These are phyloP conservation scores for Rhagologus leucostigma DNA, from an alignment of 2,113 vertebrate genomes.

Conservation along the genomic window DNA sequence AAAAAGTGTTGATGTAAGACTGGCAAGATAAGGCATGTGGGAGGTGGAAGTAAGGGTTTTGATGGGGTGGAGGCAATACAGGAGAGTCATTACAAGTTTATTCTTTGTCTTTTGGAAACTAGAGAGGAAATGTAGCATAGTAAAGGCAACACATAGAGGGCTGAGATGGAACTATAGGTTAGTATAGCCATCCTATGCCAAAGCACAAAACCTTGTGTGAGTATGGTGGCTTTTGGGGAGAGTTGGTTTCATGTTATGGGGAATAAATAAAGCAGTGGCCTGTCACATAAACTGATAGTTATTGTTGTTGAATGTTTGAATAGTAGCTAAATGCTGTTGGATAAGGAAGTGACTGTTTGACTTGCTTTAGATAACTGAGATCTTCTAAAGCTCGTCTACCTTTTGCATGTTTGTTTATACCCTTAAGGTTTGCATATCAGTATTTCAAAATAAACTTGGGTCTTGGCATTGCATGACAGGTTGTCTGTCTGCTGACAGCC, in stretches of 20 bases:
- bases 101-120: not conserved
- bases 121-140: not conserved
- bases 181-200: not conserved
- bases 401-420: not conserved
- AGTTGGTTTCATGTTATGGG: not conserved
- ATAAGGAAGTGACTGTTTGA: not conserved
- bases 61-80: not conserved
- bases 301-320: not conserved
- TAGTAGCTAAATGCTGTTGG: not conserved
- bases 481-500: not conserved
- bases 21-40: not conserved
- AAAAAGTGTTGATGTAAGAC: not conserved
- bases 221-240: not conserved
- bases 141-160: not conserved
- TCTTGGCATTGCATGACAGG: not conserved
- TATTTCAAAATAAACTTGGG: not conserved
- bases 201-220: not conserved
- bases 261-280: not conserved
- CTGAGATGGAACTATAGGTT: not conserved
- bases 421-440: not conserved
- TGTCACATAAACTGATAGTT: not conserved
- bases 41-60: not conserved
- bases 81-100: not conserved
- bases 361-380: not conserved
- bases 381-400: not conserved